Conservation (phyloP, 2,888 invertebrate genomes). For the Eristalis tenax region DNA sequence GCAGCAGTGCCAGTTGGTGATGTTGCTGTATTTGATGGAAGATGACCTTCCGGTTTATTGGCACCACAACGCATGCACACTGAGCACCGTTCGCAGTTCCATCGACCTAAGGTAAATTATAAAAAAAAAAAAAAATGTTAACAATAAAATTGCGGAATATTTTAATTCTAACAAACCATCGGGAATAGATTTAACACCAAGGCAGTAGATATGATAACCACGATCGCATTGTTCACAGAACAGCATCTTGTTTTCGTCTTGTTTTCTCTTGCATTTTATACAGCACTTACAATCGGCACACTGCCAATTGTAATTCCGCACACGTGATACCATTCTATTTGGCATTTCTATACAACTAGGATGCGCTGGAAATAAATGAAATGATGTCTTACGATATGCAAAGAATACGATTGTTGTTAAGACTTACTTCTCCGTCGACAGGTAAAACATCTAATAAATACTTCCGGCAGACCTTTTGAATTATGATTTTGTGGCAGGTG, state of each 20-base stretch:
- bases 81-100: constrained; percentile 93
- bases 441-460: constrained; percentile 84
- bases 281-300: constrained; percentile 97
- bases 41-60: constrained; percentile 82
- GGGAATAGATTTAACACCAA: constrained; percentile 90
- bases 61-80: constrained; percentile 86
- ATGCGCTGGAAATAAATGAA: constrained; percentile 84
- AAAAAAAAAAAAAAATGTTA: neutral
- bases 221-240: constrained; percentile 97
- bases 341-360: constrained; percentile 93
- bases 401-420: too few relatives aligned
- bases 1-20: constrained; percentile 48
- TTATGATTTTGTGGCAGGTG: constrained; percentile 84
- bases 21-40: constrained; percentile 59
- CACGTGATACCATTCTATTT: constrained; percentile 90
- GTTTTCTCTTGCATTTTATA: constrained; percentile 90
- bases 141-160: neutral
- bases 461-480: constrained; percentile 84
- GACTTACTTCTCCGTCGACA: constrained; percentile 83
- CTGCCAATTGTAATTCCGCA: constrained; percentile 94
- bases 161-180: constrained; percentile 83
- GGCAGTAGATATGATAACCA: constrained; percentile 96
- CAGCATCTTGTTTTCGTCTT: constrained; percentile 94
- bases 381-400: neutral
- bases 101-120: constrained; percentile 83